These are phyloP conservation scores for Rhynchotus rufescens DNA, from an alignment of 2,797 vertebrate genomes.

Conservation along the genomic window DNA sequence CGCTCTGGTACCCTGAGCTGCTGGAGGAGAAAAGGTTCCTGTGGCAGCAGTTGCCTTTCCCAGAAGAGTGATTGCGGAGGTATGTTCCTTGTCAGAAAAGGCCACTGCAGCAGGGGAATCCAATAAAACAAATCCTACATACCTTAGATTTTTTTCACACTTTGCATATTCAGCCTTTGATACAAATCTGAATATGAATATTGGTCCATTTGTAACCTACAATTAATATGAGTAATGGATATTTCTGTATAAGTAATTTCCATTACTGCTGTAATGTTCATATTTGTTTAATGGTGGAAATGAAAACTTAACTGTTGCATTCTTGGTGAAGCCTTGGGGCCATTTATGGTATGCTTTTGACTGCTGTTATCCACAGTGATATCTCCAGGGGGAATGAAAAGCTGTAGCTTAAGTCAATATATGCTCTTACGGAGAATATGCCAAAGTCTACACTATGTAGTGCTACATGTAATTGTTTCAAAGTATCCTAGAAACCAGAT, in stretches of 20 bases:
- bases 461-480: background rate
- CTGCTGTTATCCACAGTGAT: background rate
- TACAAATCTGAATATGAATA: no score
- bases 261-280: background rate
- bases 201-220: background rate
- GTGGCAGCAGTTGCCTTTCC: background rate
- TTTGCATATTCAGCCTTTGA: background rate
- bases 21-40: background rate
- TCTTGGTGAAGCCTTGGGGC: background rate
- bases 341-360: background rate
- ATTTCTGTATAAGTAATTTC: background rate
- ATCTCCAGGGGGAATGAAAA: background rate
- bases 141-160: background rate
- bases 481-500: background rate
- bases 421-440: background rate
- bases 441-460: background rate
- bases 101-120: background rate
- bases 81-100: background rate
- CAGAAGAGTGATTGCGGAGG: background rate
- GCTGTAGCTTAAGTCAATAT: background rate
- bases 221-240: background rate
- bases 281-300: background rate
- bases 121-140: background rate
- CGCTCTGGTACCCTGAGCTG: background rate
- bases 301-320: background rate